Conservation (phyloP, 2,888 invertebrate species). For the Macaria notata region DNA sequence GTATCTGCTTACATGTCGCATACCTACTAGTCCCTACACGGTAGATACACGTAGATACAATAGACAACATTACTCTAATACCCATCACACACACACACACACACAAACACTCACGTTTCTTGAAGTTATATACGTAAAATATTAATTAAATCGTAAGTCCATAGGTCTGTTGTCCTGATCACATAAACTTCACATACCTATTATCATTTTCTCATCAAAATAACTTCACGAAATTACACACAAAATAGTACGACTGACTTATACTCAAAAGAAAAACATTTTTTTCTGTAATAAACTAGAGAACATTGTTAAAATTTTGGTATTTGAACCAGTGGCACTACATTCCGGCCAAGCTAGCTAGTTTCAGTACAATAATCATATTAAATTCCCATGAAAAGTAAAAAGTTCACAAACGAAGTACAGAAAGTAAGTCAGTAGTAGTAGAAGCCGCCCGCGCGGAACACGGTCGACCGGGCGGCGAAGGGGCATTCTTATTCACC, state of each 20-base stretch:
- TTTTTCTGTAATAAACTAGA: too few species aligned
- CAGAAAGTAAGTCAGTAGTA: slow-evolving; percentile 31
- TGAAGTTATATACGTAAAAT: slow-evolving; percentile 10
- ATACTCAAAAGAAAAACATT: slow-evolving; percentile 3
- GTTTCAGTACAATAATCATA: too few species aligned
- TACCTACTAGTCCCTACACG: slow-evolving; percentile 1
- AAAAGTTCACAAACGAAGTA: too few species aligned
- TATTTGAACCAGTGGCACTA: too few species aligned
- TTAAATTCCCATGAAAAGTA: too few species aligned
- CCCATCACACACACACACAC: slow-evolving; percentile 10
- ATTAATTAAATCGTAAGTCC: too few species aligned
- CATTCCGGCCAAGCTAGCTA: too few species aligned
- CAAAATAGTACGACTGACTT: slow-evolving; percentile 21
- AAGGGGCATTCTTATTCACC: slow-evolving; percentile 90
- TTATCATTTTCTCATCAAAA: background rate
- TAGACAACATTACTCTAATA: slow-evolving; percentile 4
- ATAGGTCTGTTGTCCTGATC: too few species aligned
- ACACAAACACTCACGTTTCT: slow-evolving; percentile 6
- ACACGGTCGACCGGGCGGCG: slow-evolving; percentile 45
- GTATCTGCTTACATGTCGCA: slow-evolving; percentile 12
- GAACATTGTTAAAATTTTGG: too few species aligned
- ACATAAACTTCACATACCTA: too few species aligned
- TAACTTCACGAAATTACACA: slow-evolving; percentile 19
- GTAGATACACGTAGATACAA: slow-evolving; percentile 9
- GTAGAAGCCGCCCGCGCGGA: slow-evolving; percentile 38